phyloP scores from a whole-genome alignment of 2,797 vertebrate species.

The Lemur catta region DNA sequence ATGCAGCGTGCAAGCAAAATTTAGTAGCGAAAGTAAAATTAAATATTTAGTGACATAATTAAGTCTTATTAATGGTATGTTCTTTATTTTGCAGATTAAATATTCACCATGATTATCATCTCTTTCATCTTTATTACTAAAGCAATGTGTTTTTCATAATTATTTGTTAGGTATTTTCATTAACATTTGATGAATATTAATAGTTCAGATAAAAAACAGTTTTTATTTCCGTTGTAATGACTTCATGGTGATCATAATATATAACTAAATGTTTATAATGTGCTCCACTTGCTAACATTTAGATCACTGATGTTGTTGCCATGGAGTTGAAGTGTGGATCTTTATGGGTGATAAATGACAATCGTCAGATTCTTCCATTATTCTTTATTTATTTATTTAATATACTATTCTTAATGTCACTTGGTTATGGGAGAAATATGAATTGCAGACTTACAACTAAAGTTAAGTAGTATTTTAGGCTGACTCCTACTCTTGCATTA shows the following conservation, averaged over 20 bases:
- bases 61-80: slow-evolving; percentile 85
- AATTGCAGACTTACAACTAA: slow-evolving; percentile 16
- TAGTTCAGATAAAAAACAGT: slow-evolving; percentile 81
- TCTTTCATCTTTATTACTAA: slow-evolving; percentile 85
- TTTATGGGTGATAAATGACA: slow-evolving; percentile 80
- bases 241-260: slow-evolving; percentile 71
- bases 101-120: slow-evolving; percentile 82
- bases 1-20: slow-evolving; percentile 81
- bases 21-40: slow-evolving; percentile 80
- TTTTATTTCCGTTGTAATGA: slow-evolving; percentile 81
- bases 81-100: slow-evolving; percentile 85
- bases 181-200: slow-evolving; percentile 86
- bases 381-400: slow-evolving; percentile 68
- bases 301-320: slow-evolving; percentile 77
- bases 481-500: background rate
- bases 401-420: slow-evolving; percentile 17
- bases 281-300: slow-evolving; percentile 74
- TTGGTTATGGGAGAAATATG: slow-evolving; percentile 2
- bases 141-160: slow-evolving; percentile 78
- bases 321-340: slow-evolving; percentile 57
- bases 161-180: slow-evolving; percentile 83
- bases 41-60: slow-evolving; percentile 88
- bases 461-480: background rate
- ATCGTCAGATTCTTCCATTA: slow-evolving; percentile 62
- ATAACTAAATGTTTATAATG: slow-evolving; percentile 75